Evolutionary conservation across 2,113 vertebrate genomes (phyloP).

Genomic region (Cairina moschata): DNA sequence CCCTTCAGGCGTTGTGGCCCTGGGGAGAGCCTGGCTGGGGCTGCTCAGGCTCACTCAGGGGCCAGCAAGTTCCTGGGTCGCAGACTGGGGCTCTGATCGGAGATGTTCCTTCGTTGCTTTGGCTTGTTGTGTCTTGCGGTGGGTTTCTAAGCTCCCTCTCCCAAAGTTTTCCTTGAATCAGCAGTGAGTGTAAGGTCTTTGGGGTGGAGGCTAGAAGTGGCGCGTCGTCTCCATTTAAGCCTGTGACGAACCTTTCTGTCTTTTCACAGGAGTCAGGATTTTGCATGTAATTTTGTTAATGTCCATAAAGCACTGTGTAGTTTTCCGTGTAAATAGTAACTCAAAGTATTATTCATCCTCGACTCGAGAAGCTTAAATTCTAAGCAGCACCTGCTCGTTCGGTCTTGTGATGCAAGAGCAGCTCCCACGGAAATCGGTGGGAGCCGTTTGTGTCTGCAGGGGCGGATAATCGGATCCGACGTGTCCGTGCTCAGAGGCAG

Average conservation of each 20-base stretch:
- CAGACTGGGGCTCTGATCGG: not conserved
- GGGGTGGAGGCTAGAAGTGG: not conserved
- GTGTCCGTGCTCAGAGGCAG: not conserved
- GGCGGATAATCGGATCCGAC: not conserved
- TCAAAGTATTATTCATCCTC: not conserved
- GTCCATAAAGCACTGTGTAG: not conserved
- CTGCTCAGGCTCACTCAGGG: too few relatives aligned
- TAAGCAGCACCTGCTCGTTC: not conserved
- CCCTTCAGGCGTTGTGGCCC: too few relatives aligned
- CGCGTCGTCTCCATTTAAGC: accelerated
- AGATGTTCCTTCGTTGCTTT: not conserved
- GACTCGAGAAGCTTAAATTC: not conserved
- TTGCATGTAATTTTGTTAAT: not conserved
- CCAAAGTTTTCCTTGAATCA: not conserved
- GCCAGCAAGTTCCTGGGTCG: not conserved
- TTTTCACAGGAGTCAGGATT: not conserved
- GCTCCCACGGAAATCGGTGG: not conserved
- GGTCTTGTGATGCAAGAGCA: not conserved
- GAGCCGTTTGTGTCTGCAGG: not conserved
- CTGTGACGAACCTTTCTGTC: accelerated
- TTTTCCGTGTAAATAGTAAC: not conserved
- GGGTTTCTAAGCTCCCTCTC: not conserved
- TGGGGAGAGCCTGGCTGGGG: too few relatives aligned
- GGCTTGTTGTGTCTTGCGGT: not conserved
- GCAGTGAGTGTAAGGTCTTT: not conserved